Percentiles rank a stretch among this genome's conserved stretches.
Evolutionary conservation across 1,140 invertebrate genomes (phyloP).

Genomic region (Pseudobourletiella spinata): DNA sequence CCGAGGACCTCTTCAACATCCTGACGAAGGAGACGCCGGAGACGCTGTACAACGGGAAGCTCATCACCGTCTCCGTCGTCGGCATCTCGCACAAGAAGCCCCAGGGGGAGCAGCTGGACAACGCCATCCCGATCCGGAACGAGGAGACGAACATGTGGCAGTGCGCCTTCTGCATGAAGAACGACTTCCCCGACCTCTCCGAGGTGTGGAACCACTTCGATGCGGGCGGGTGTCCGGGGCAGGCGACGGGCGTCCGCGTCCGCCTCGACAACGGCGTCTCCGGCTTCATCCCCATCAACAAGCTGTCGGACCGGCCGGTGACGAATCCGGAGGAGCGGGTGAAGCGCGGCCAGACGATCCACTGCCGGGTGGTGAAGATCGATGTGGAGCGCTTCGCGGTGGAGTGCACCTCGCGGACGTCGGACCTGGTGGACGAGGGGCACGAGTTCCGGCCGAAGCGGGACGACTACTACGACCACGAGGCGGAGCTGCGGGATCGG

Average conservation of each 20-base stretch:
- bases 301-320: slow-evolving; percentile 88
- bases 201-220: slow-evolving; percentile 99
- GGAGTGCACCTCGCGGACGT: slow-evolving; percentile 86
- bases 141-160: slow-evolving; percentile 92
- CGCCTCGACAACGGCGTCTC: slow-evolving; percentile 87
- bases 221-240: slow-evolving; percentile 86
- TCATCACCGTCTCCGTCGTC: slow-evolving; percentile 63
- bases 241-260: slow-evolving; percentile 82
- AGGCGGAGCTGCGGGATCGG: slow-evolving; percentile 69
- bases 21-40: slow-evolving; percentile 93
- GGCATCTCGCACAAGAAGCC: slow-evolving; percentile 77
- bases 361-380: slow-evolving; percentile 90
- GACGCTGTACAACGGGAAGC: slow-evolving; percentile 86
- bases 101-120: slow-evolving; percentile 83
- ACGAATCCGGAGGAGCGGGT: slow-evolving; percentile 88
- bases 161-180: slow-evolving; percentile 93
- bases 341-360: slow-evolving; percentile 72
- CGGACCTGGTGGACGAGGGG: slow-evolving; percentile 84
- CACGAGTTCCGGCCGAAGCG: slow-evolving; percentile 79
- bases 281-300: slow-evolving; percentile 92
- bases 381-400: slow-evolving; percentile 90
- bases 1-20: slow-evolving; percentile 87
- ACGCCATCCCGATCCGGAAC: slow-evolving; percentile 88
- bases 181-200: slow-evolving; percentile 87
- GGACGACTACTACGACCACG: slow-evolving; percentile 87